A percentile compares a stretch with the other conserved stretches of the same genome.
Evolutionary conservation across 2,797 vertebrate species (phyloP).

Genomic region (Mormyrus hasselquistii): DNA sequence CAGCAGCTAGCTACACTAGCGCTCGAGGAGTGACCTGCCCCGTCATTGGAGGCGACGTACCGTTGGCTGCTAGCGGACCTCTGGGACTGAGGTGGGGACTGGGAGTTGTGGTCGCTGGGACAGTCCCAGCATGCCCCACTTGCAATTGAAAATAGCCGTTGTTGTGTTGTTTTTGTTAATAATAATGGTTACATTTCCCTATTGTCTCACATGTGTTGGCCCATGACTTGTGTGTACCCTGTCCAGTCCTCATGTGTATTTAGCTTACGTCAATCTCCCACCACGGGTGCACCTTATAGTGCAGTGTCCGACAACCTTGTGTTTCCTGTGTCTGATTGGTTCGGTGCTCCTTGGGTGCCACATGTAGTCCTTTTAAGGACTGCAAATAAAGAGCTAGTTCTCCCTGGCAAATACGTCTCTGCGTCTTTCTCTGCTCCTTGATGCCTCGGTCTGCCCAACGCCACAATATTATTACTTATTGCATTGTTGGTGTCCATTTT

Average conservation of each 20-base stretch:
- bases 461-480: background rate
- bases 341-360: background rate
- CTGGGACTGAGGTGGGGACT: background rate
- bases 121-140: background rate
- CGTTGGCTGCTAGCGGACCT: background rate
- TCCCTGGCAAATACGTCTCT: background rate
- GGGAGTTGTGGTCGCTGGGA: background rate
- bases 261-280: background rate
- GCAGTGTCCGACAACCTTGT: background rate
- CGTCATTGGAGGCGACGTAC: background rate
- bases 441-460: background rate
- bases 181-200: background rate
- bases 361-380: background rate
- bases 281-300: background rate
- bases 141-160: background rate
- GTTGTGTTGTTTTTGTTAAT: background rate
- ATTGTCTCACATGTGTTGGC: background rate
- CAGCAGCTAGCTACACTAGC: background rate
- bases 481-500: background rate
- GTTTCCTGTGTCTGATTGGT: background rate
- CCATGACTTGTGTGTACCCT: background rate
- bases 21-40: background rate
- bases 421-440: background rate
- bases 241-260: background rate
- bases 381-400: background rate